Percentiles rank a stretch among this genome's conserved stretches.
phyloP scores from a whole-genome alignment of 2,797 vertebrate species.

The Siniperca undulata region DNA sequence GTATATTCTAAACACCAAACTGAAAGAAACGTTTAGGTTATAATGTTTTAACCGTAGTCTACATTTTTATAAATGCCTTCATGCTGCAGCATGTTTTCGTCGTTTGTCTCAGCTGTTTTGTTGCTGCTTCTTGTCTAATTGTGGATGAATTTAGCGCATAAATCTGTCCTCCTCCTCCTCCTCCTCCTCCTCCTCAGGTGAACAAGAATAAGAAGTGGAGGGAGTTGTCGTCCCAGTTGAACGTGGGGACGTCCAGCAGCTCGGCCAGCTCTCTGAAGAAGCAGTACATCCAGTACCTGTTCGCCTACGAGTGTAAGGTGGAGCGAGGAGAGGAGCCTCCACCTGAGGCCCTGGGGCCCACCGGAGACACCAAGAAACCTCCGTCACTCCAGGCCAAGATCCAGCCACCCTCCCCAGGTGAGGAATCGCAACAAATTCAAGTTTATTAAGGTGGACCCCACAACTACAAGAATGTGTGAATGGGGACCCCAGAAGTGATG shows the following conservation, averaged over 20 bases:
- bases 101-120: not conserved
- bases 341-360: slow-evolving; percentile 85
- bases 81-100: too few relatives aligned
- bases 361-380: slow-evolving; percentile 89
- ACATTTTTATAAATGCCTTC: too few relatives aligned
- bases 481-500: too few relatives aligned
- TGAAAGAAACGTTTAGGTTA: too few relatives aligned
- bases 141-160: not conserved
- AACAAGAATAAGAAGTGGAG: slow-evolving; percentile 99
- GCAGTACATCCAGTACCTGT: slow-evolving; percentile 98
- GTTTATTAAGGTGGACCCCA: not conserved
- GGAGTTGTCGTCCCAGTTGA: slow-evolving; percentile 91
- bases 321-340: slow-evolving; percentile 97
- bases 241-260: slow-evolving; percentile 95
- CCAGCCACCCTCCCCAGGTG: slow-evolving; percentile 96
- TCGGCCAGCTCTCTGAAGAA: slow-evolving; percentile 97
- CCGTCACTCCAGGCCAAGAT: slow-evolving; percentile 87
- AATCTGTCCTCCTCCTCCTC: not conserved
- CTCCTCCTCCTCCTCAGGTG: slow-evolving; percentile 83
- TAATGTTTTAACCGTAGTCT: too few relatives aligned
- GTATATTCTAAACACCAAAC: too few relatives aligned
- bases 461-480: too few relatives aligned
- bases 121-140: not conserved
- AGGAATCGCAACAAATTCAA: slow-evolving; percentile 51
- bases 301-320: slow-evolving; percentile 97